These are phyloP conservation scores for Misgurnus anguillicaudatus DNA, from an alignment of 2,113 vertebrate species.

Conservation along the genomic window DNA sequence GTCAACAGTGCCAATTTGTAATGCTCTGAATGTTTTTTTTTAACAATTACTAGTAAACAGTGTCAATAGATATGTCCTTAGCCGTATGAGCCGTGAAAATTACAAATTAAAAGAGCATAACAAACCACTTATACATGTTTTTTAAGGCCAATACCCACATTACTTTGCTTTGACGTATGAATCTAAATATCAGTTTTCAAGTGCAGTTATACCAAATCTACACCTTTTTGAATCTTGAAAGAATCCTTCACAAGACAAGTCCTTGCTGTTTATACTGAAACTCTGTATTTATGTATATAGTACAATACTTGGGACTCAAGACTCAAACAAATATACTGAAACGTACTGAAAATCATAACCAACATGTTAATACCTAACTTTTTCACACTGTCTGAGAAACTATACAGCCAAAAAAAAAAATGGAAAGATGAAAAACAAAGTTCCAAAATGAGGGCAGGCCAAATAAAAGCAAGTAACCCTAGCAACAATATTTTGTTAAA, in stretches of 20 bases:
- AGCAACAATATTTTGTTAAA: slow-evolving; percentile 86
- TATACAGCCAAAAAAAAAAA: slow-evolving; percentile 27
- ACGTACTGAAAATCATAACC: slow-evolving; percentile 44
- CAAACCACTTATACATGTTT: slow-evolving; percentile 6
- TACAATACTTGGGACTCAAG: too few relatives aligned
- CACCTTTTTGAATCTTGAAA: background rate
- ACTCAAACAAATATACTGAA: slow-evolving; percentile 28
- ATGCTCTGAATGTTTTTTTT: background rate
- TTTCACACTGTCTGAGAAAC: slow-evolving; percentile 31
- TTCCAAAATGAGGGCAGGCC: slow-evolving; percentile 17
- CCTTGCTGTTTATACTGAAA: background rate
- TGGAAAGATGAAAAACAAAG: slow-evolving; percentile 20
- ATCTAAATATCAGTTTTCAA: slow-evolving; percentile 6
- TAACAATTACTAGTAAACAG: background rate
- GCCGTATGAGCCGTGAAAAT: background rate
- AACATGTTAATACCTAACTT: slow-evolving; percentile 30
- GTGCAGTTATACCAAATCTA: background rate
- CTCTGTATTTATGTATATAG: background rate
- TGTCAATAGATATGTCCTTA: slow-evolving; percentile 7
- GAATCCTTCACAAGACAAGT: background rate
- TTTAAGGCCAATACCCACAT: background rate
- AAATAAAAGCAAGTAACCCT: slow-evolving; percentile 84
- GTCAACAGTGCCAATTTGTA: slow-evolving; percentile 10
- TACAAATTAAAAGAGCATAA: background rate
- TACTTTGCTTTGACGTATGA: background rate